Conservation (phyloP, 2,797 vertebrate species). For the Eleutherodactylus coqui region DNA sequence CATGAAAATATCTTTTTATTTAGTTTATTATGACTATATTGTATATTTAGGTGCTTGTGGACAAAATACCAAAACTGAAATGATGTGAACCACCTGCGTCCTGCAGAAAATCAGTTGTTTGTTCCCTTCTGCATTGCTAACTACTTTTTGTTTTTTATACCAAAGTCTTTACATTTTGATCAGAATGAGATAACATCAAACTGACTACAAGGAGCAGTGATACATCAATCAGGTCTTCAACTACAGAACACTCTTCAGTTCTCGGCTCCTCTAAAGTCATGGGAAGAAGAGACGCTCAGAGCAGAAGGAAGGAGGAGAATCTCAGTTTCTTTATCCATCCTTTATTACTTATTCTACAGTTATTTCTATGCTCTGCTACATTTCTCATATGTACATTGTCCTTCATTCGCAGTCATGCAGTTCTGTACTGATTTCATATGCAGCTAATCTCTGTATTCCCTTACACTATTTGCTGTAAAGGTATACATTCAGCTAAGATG, state of each 20-base stretch:
- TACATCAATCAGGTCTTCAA: neutral
- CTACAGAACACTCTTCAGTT: neutral
- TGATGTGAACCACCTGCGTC: neutral
- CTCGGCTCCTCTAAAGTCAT: neutral
- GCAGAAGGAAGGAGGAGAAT: neutral
- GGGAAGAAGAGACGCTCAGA: neutral
- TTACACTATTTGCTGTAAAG: neutral
- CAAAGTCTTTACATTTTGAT: neutral
- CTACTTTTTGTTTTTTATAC: neutral
- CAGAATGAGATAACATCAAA: conserved; percentile 7
- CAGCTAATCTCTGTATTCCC: neutral
- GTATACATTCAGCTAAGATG: neutral
- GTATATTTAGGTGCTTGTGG: neutral
- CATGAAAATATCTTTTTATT: neutral
- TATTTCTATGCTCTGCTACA: neutral
- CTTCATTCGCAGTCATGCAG: neutral
- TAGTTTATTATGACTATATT: neutral
- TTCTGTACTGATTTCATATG: neutral
- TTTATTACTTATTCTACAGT: neutral
- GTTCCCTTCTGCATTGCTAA: too few relatives aligned
- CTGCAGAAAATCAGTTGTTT: too few relatives aligned
- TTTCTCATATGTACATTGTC: neutral
- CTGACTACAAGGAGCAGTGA: neutral
- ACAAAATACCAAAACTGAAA: neutral
- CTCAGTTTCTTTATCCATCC: neutral